Evolutionary conservation across 2,113 vertebrate species (phyloP).

Genomic region (Pan paniscus): DNA sequence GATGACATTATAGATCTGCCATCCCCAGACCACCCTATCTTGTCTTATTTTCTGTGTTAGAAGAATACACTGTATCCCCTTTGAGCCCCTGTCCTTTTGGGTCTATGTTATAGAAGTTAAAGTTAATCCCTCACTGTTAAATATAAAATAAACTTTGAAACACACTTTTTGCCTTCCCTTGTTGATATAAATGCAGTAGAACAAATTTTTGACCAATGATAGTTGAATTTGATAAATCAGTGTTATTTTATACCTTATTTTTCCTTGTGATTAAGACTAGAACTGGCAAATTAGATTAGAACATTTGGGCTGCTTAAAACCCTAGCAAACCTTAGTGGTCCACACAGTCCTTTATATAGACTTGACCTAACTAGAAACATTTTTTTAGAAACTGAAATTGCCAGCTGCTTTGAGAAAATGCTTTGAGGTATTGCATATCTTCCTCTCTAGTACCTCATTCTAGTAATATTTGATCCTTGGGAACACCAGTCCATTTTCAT

Average conservation of each 20-base stretch:
- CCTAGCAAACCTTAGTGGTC: neutral
- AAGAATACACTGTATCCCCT: neutral
- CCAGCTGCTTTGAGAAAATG: neutral
- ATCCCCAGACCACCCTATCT: neutral
- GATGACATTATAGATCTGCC: fast-evolving
- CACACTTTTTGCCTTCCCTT: neutral
- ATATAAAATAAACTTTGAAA: neutral
- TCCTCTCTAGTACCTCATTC: neutral
- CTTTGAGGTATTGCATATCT: neutral
- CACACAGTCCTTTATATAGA: neutral
- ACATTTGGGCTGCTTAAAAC: neutral
- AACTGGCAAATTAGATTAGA: neutral
- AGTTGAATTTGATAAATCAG: neutral
- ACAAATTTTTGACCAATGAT: neutral
- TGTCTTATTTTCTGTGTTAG: neutral
- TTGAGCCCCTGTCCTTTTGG: neutral
- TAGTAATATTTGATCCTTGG: neutral
- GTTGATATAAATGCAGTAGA: neutral
- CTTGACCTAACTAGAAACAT: neutral
- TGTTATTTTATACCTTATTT: neutral
- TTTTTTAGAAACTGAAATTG: neutral
- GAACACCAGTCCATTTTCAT: neutral
- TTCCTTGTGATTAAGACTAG: neutral
- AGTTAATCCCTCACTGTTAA: neutral
- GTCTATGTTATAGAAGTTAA: neutral